Base-by-base conservation (phyloP, 2,797 vertebrate species). In the Todus mexicanus region DNA sequence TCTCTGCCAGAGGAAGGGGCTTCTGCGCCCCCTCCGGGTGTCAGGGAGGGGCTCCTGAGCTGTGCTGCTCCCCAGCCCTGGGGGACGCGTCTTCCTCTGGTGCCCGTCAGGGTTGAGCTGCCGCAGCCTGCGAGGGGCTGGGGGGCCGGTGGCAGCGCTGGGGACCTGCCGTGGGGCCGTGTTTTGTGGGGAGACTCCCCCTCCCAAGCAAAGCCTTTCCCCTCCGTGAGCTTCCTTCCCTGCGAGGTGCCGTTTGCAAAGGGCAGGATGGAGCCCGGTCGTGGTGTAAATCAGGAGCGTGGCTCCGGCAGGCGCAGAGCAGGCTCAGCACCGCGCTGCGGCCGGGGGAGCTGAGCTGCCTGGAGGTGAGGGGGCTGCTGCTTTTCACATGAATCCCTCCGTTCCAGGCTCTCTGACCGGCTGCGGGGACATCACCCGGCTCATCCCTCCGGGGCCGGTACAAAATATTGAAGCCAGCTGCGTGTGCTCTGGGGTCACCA, bases 191-290 rank as follows among this genome's bases (percentile, higher is more conserved):
- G 20, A 18, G 12, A 5, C 8, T 29, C 17, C 18, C 19, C 23
- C 33, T 56, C 20, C 47, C 26, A 1, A n/a, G 26, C 40, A n/a
- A 68, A 18, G 21, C 40, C 37, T 37, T 75, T 87, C 18, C 15
- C 10, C 9, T 18, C 15, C 0, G 2, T 20, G 75, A 13, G 33
- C 9, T 82, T 38, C 54, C 11, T 33, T 29, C 33, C 15, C 17
- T 38, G 60, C 12, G 6, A 27, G 50, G 2, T 3, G 37, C 33
- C 14, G 3, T 6, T 20, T 38, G 48, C 3, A 0, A 37, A 12
- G 42, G n/a, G 53, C 43, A 47, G 82, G 50, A 37, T 42, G 0
- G 10, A 50, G 29, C 63, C 38, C 0, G 0, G 25, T 35, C 23
- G 33, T 1, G 80, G 42, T 50, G 70, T n/a, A 16, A 51, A 69